Percentiles rank a stretch among this genome's conserved stretches.
phyloP scores from a whole-genome alignment of 2,113 vertebrate species.

The Todiramphus saurophagus region DNA sequence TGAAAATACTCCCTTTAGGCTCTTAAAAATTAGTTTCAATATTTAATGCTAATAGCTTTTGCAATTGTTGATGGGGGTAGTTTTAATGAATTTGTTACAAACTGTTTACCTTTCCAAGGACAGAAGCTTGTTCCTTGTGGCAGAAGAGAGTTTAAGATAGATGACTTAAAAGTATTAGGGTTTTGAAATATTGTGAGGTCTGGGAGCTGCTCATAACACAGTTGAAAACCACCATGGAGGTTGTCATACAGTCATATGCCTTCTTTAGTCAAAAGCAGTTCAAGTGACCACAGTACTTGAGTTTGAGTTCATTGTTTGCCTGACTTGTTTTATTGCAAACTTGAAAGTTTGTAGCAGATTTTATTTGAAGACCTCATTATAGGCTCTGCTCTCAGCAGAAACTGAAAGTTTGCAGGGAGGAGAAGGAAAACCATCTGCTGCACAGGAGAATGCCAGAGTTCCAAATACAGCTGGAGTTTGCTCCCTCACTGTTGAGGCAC shows the following conservation, averaged over 20 bases:
- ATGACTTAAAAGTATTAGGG: neutral
- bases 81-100: slow-evolving; percentile 70
- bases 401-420: neutral
- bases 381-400: neutral
- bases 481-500: neutral
- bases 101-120: slow-evolving; percentile 65
- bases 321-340: neutral
- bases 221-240: neutral
- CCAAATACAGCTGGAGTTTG: neutral
- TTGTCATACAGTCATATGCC: neutral
- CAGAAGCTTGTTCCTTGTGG: neutral
- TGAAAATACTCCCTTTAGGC: slow-evolving; percentile 73
- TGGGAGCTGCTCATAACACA: neutral
- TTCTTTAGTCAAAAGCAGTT: neutral
- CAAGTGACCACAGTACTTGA: neutral
- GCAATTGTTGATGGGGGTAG: slow-evolving; percentile 62
- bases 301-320: neutral
- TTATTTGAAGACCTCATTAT: neutral
- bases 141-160: neutral
- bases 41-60: slow-evolving; percentile 75
- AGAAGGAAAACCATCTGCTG: neutral
- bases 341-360: neutral
- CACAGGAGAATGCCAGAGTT: neutral
- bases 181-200: neutral
- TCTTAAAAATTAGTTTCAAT: slow-evolving; percentile 77